Base-by-base conservation (phyloP, 92 coral and sea anemone species). In the Paragorgia papillata region DNA sequence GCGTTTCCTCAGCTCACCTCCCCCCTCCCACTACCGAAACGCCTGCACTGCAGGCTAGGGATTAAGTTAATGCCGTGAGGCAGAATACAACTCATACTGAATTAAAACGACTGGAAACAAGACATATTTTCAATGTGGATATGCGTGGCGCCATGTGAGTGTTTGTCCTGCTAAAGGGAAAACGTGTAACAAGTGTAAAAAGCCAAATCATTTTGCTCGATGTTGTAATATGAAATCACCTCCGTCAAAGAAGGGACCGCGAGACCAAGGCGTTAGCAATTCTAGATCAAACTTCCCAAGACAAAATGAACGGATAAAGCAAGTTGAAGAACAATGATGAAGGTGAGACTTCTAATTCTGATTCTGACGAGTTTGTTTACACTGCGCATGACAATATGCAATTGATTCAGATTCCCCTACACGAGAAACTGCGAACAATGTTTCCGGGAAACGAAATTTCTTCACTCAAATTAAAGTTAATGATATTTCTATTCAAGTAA, bases 151-250 rank as follows among this genome's bases (percentile, higher is more conserved):
- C 4, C 58, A 51, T 17, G 4, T 22, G 5, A 5, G 21, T 17
- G 26, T 22, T 17, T 51, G 58, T 22, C 58, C 58, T 17, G 58
- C 58, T 17, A 51, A 51, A 22, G 58, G 58, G n/a, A 51, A 51
- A 51, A 51, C 58, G 3, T 51, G 58, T 51, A 17, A 51, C 17
- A 17, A 51, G 5, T 17, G 20, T 51, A n/a, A n/a, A 17, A 51
- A 51, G 6, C 6, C 5, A 51, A 51, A 51, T 22, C 58, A 51
- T 51, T 51, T 51, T 51, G 58, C 58, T 17, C 58, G 58, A 17
- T 51, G 58, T 22, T 51, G 58, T 17, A 51, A 51, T 3, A 17
- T n/a, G n/a, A 51, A 17, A 51, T n/a, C 58, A 6, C 21, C 58
- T 5, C 8, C 5, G 17, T 22, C 21, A 17, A 51, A 51, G 8